Evolutionary conservation across 2,113 vertebrate species (phyloP).

Genomic region (Cololabis saira): DNA sequence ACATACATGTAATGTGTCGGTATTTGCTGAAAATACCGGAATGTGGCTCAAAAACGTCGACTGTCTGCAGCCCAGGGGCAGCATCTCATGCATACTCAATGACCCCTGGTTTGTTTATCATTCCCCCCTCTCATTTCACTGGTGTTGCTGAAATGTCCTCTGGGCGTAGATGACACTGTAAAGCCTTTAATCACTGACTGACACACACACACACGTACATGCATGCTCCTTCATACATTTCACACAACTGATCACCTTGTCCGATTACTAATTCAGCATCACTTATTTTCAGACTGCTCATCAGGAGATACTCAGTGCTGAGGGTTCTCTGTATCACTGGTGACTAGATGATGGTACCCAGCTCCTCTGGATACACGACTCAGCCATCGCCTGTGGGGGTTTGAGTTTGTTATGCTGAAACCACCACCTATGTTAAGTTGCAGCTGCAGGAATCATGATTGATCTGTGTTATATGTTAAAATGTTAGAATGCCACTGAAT

Average conservation of each 20-base stretch:
- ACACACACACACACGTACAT: not conserved
- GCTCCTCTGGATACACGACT: constrained; percentile 19
- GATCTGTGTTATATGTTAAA: too few relatives aligned
- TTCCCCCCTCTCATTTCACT: constrained; percentile 43
- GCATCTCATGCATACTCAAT: constrained; percentile 50
- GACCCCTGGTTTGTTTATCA: constrained; percentile 50
- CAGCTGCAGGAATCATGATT: too few relatives aligned
- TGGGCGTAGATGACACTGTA: constrained; percentile 48
- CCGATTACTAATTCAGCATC: constrained; percentile 46
- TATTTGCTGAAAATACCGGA: constrained; percentile 37
- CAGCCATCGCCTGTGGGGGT: constrained; percentile 5
- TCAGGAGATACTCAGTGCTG: constrained; percentile 42
- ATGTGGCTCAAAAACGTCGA: constrained; percentile 32
- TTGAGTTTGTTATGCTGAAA: not conserved
- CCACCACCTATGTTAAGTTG: too few relatives aligned
- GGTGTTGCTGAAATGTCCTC: constrained; percentile 40
- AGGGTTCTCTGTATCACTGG: constrained; percentile 17
- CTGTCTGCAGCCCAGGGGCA: constrained; percentile 20
- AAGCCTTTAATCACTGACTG: constrained; percentile 43
- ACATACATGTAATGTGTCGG: constrained; percentile 3
- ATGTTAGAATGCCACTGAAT: too few relatives aligned
- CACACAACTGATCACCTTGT: not conserved
- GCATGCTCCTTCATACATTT: constrained; percentile 9
- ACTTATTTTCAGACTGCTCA: constrained; percentile 38
- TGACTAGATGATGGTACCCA: constrained; percentile 2